These are phyloP conservation scores for Smutsia gigantea DNA, from an alignment of 2,797 vertebrate genomes.

Conservation along the genomic window DNA sequence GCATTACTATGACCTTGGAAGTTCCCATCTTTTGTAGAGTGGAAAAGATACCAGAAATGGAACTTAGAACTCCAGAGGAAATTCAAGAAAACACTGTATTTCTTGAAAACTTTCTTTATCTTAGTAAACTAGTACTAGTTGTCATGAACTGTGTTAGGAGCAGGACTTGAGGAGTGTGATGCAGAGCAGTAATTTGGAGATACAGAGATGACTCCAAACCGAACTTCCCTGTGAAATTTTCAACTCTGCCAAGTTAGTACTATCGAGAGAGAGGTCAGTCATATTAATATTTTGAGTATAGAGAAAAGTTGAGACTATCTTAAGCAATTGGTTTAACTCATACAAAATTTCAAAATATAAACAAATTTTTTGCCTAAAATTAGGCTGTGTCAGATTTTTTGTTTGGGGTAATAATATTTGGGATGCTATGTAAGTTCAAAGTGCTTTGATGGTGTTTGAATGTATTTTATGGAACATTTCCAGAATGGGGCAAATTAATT, in stretches of 20 bases:
- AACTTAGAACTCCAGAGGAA: background rate
- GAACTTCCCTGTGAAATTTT: background rate
- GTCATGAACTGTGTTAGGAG: background rate
- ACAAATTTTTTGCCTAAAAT: background rate
- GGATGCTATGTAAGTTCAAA: background rate
- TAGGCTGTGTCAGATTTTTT: background rate
- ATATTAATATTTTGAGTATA: background rate
- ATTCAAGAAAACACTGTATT: background rate
- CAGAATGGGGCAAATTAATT: background rate
- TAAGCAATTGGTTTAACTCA: background rate
- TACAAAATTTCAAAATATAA: conserved; percentile 15
- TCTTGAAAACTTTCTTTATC: background rate
- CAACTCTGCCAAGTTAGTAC: background rate
- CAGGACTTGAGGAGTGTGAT: background rate
- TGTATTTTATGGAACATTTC: background rate
- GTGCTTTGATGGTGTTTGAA: background rate
- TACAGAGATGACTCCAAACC: background rate
- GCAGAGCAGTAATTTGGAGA: background rate
- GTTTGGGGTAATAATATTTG: background rate
- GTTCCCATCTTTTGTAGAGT: background rate
- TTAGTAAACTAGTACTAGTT: background rate
- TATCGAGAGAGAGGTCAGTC: background rate
- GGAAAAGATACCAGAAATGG: background rate
- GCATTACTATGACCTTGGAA: background rate
- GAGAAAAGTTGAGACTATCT: background rate